phyloP scores from a whole-genome alignment of 2,113 vertebrate species.

The Psittacara wagleri region DNA sequence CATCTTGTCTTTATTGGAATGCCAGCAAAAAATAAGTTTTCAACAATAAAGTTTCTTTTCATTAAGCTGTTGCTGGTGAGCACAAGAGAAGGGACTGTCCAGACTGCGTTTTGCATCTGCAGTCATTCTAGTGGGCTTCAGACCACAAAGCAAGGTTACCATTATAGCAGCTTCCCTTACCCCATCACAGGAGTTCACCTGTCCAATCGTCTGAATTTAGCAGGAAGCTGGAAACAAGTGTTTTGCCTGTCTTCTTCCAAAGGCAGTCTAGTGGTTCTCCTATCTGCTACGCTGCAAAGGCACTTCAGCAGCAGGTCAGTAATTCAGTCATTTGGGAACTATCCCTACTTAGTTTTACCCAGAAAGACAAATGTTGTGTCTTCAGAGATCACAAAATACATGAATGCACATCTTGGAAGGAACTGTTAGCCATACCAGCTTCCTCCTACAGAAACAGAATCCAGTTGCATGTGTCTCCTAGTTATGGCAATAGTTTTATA shows the following conservation, averaged over 20 bases:
- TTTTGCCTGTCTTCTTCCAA: background rate
- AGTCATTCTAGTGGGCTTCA: background rate
- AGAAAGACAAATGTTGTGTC: background rate
- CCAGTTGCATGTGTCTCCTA: background rate
- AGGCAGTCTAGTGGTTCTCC: background rate
- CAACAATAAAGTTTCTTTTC: background rate
- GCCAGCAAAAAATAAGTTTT: fast-evolving
- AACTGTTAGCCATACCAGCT: background rate
- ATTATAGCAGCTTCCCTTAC: background rate
- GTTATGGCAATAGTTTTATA: background rate
- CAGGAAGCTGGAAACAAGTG: background rate
- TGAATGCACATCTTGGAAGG: background rate
- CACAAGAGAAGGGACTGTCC: background rate
- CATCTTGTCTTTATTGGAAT: background rate
- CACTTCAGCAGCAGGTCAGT: background rate
- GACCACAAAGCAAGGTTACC: background rate
- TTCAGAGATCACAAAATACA: background rate
- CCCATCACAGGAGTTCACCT: background rate
- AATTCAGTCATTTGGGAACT: background rate
- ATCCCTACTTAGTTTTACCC: background rate
- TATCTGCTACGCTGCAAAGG: background rate
- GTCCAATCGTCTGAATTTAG: background rate
- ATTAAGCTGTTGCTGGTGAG: background rate
- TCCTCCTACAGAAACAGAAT: background rate
- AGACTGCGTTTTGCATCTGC: background rate